A percentile compares a stretch with the other conserved stretches of the same genome.
These are phyloP conservation scores for Microctonus hyperodae DNA, from an alignment of 2,888 invertebrate genomes.

Conservation along the genomic window DNA sequence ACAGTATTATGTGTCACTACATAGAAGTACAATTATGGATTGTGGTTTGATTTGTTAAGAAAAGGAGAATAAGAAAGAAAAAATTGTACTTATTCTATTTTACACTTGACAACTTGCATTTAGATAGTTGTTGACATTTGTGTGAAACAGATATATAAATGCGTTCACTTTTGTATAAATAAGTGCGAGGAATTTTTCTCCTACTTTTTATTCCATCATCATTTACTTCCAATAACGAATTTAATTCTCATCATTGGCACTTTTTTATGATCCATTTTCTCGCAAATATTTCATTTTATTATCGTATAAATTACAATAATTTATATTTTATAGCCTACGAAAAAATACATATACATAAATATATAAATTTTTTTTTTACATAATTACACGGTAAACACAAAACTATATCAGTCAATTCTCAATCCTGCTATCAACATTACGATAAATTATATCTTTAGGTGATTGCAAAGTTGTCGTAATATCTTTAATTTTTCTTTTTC, in stretches of 20 bases:
- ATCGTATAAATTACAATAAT: background rate
- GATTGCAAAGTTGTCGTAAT: background rate
- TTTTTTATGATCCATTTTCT: background rate
- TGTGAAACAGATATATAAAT: background rate
- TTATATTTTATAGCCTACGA: background rate
- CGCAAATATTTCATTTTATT: background rate
- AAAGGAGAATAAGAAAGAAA: background rate
- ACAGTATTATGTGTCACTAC: background rate
- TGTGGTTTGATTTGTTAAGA: background rate
- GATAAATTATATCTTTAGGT: background rate
- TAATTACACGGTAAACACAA: background rate
- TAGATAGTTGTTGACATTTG: conserved; percentile 4
- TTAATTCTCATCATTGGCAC: background rate
- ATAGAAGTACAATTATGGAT: background rate
- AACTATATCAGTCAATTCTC: background rate
- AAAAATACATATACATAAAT: background rate
- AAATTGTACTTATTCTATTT: background rate
- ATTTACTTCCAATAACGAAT: background rate
- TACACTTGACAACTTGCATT: background rate
- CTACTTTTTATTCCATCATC: background rate
- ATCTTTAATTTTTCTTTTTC: background rate
- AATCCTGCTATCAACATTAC: background rate
- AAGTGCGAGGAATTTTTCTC: background rate
- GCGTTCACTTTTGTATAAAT: background rate
- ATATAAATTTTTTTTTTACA: background rate